A percentile compares a stretch with the other conserved stretches of the same genome.
phyloP scores from a whole-genome alignment of 2,113 vertebrate genomes.

The Dasypus novemcinctus region DNA sequence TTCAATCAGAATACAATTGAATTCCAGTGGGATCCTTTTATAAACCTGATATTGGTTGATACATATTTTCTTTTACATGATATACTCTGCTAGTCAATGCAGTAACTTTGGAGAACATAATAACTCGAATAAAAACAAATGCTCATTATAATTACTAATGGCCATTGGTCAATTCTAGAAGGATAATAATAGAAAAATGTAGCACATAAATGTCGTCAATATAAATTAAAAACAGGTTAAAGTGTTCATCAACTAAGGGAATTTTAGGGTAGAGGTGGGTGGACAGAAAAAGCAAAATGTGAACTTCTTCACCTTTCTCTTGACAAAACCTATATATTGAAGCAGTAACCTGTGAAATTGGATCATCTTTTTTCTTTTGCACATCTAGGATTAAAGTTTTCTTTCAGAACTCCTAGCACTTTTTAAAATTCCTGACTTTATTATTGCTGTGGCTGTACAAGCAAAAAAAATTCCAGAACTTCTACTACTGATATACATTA shows the following conservation, averaged over 20 bases:
- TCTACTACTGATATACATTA: not conserved
- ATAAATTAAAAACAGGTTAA: constrained; percentile 38
- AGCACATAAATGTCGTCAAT: not conserved
- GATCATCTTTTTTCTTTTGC: not conserved
- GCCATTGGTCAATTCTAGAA: not conserved
- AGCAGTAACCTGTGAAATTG: not conserved
- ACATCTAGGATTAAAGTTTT: not conserved
- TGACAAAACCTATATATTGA: not conserved
- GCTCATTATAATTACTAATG: not conserved
- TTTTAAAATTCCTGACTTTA: not conserved
- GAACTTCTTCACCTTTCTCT: not conserved
- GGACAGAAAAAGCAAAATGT: not conserved
- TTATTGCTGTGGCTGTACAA: not conserved
- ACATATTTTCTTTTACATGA: not conserved
- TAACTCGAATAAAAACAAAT: not conserved
- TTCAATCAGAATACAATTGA: not conserved
- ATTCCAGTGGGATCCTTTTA: not conserved
- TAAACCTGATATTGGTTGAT: not conserved
- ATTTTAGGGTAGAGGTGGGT: not conserved
- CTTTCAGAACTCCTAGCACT: not conserved
- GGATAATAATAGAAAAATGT: not conserved
- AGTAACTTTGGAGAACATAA: constrained; percentile 13
- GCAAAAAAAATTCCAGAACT: not conserved
- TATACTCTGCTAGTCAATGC: not conserved
- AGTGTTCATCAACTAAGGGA: not conserved